These are phyloP conservation scores for Berghia stephanieae DNA, from an alignment of 1,140 invertebrate species.

Conservation along the genomic window DNA sequence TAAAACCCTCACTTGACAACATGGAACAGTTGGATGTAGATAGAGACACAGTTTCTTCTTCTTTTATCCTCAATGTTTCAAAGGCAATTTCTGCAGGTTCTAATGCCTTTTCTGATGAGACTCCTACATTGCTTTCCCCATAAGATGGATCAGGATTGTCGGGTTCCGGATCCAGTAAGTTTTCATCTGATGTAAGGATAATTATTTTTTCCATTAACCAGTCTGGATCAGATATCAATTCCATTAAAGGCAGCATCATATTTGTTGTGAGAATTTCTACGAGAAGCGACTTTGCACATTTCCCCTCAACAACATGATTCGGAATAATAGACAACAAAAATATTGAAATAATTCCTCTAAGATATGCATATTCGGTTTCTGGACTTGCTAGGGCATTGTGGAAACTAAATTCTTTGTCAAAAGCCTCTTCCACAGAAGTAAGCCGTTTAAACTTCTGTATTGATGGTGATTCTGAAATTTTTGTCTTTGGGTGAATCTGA, in stretches of 20 bases:
- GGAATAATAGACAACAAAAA: constrained; percentile 35
- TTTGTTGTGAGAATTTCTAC: constrained; percentile 46
- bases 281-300: constrained; percentile 36
- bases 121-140: background rate
- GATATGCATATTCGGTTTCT: constrained; percentile 38
- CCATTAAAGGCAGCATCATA: constrained; percentile 40
- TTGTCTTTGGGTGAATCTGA: constrained; percentile 16
- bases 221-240: constrained; percentile 44
- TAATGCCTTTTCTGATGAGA: background rate
- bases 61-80: background rate
- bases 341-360: constrained; percentile 37
- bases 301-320: constrained; percentile 32
- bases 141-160: background rate
- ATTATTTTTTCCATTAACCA: constrained; percentile 48
- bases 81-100: background rate
- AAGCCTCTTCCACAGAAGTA: constrained; percentile 45
- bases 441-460: constrained; percentile 3
- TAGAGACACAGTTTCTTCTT: background rate
- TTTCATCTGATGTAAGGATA: constrained; percentile 39
- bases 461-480: background rate
- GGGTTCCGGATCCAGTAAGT: constrained; percentile 10
- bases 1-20: background rate
- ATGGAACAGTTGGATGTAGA: background rate
- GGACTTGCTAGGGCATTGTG: constrained; percentile 40
- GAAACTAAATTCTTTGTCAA: constrained; percentile 39